Conservation (phyloP, 92 coral and sea anemone species). For the Porites cylindrica region DNA sequence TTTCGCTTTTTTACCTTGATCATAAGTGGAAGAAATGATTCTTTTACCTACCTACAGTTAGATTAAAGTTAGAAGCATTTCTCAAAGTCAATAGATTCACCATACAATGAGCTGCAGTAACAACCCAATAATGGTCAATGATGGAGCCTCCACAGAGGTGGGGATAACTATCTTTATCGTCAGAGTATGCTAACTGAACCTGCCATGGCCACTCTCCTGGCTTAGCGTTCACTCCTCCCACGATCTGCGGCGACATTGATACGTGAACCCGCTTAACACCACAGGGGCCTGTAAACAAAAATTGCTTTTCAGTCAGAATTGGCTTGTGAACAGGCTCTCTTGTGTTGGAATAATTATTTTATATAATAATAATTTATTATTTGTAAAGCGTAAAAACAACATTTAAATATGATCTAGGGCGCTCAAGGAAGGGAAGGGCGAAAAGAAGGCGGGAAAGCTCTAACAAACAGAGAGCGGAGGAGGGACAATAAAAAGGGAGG, state of each 20-base stretch:
- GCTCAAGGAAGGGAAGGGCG: no score
- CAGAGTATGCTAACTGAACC: conserved; percentile 76
- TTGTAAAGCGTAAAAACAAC: no score
- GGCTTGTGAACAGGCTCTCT: neutral
- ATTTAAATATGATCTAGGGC: no score
- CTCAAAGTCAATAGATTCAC: neutral
- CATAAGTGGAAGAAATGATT: neutral
- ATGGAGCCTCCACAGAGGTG: conserved; percentile 88
- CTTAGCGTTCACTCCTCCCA: conserved; percentile 71
- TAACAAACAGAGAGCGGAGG: no score
- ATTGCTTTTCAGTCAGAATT: no score
- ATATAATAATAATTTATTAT: no score
- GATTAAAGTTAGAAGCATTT: conserved; percentile 55
- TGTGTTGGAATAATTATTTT: no score
- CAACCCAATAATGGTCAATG: conserved; percentile 67
- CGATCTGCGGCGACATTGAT: conserved; percentile 74
- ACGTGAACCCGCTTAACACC: conserved; percentile 62
- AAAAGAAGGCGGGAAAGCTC: no score
- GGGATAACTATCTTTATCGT: conserved; percentile 5
- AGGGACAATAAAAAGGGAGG: no score
- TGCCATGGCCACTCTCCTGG: conserved; percentile 98
- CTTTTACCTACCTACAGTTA: conserved; percentile 69
- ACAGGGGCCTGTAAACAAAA: conserved; percentile 59
- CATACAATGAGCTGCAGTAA: conserved; percentile 85
- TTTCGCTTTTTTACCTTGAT: neutral